These are phyloP conservation scores for Parasteatoda tepidariorum DNA, from an alignment of 1,140 invertebrate species.

Conservation along the genomic window DNA sequence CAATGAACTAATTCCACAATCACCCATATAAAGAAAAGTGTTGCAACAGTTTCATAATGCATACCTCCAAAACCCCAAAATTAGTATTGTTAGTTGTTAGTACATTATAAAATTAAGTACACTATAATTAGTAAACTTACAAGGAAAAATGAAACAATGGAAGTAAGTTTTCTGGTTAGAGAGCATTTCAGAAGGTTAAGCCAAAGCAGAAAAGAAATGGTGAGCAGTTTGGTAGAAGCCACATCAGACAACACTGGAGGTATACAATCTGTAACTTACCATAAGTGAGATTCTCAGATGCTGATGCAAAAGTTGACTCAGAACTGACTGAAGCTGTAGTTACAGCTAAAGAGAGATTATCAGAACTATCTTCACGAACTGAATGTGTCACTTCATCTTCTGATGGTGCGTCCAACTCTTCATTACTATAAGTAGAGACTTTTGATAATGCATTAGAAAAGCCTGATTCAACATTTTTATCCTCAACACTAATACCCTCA, in stretches of 20 bases:
- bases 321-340: conserved; percentile 22
- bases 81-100: too few species aligned
- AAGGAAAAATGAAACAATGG: too few species aligned
- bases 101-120: too few species aligned
- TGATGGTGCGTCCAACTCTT: not conserved
- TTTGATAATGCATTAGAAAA: conserved; percentile 33
- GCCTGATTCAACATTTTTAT: conserved; percentile 23
- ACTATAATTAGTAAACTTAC: too few species aligned
- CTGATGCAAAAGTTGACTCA: conserved; percentile 23
- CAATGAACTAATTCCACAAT: too few species aligned
- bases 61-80: too few species aligned
- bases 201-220: too few species aligned
- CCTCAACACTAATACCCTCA: not conserved
- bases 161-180: too few species aligned
- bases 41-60: too few species aligned
- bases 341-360: conserved; percentile 39
- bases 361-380: conserved; percentile 6
- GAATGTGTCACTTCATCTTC: conserved; percentile 2
- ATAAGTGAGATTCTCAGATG: conserved; percentile 13
- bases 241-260: conserved; percentile 40
- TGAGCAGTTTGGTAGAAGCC: not conserved
- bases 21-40: too few species aligned
- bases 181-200: too few species aligned
- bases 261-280: conserved; percentile 55
- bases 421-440: conserved; percentile 57